phyloP scores from a whole-genome alignment of 2,797 vertebrate species.

The Smutsia gigantea region DNA sequence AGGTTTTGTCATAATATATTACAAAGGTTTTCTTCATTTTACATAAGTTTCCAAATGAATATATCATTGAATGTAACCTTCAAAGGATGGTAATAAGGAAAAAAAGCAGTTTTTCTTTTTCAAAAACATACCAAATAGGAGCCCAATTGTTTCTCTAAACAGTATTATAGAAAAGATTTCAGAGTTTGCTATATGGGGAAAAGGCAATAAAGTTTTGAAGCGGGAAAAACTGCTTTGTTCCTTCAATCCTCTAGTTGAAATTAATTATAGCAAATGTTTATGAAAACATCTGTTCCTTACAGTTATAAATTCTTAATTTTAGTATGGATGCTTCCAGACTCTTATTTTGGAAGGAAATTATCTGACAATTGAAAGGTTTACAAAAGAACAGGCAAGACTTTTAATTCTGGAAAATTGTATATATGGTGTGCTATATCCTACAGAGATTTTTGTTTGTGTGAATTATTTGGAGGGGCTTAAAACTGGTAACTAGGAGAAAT shows the following conservation, averaged over 20 bases:
- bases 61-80: conserved; percentile 64
- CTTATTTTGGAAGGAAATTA: conserved; percentile 83
- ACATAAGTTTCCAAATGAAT: not conserved
- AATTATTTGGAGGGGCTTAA: conserved; percentile 19
- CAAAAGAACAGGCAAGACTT: conserved; percentile 76
- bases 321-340: conserved; percentile 85
- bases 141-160: conserved; percentile 85
- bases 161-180: conserved; percentile 86
- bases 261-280: conserved; percentile 92
- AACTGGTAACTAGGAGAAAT: conserved; percentile 25
- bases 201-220: conserved; percentile 90
- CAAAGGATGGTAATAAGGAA: conserved; percentile 42
- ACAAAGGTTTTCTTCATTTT: conserved; percentile 62
- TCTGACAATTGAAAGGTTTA: conserved; percentile 83
- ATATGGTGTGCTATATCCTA: conserved; percentile 70
- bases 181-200: conserved; percentile 82
- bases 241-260: conserved; percentile 89
- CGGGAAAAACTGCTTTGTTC: conserved; percentile 88
- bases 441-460: conserved; percentile 35
- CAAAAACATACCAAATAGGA: conserved; percentile 84
- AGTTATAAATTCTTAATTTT: conserved; percentile 90
- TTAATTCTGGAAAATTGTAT: conserved; percentile 78
- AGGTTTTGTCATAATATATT: conserved; percentile 61
- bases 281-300: conserved; percentile 91
- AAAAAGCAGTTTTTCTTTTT: conserved; percentile 80